Base-by-base conservation (phyloP, 2,888 invertebrate genomes). In the Ceramica pisi region DNA sequence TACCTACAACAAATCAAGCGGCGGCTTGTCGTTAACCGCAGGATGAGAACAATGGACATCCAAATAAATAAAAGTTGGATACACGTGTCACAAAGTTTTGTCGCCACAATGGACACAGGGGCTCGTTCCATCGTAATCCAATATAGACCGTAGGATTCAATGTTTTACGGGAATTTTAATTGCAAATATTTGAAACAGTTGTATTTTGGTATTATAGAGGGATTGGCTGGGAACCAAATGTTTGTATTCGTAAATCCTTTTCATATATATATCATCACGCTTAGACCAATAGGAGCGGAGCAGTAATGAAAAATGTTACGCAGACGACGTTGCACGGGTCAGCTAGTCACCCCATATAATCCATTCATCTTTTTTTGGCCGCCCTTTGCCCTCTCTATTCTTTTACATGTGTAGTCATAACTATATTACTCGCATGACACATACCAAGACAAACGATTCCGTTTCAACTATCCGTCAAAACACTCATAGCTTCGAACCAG, bases 11-110 rank as follows among this genome's bases (percentile, higher is more conserved):
- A 66, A 56, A 41, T 31, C 38, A 35, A 35, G 10, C 19, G 2
- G 19, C 23, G 7, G 8, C 19, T 35, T 16, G 7, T n/a, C 16
- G 38, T n/a, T 41, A 12, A 38, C 65, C 53, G 35, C 53, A 21
- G 23, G 10, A 64, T 1, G n/a, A 12, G n/a, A 65, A n/a, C 44
- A 51, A 72, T 26, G 10, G 9, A 46, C 51, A 53, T 8, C 10
- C 35, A 67, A 57, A 57, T 50, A 67, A 75, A 72, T 67, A 75
- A 19, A 57, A 75, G 23, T 44, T 50, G 21, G 16, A 67, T 50
- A 75, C 56, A 67, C 26, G 41, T 67, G 56, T 75, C 48, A 57
- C 57, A 72, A 72, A 72, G 19, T 72, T 75, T 75, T 4, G 9
- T 12, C 2, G 6, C 41, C 48, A 23, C 67, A 67, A 26, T 67